Conservation (phyloP, 2,888 invertebrate species). For the Tigriopus californicus region DNA sequence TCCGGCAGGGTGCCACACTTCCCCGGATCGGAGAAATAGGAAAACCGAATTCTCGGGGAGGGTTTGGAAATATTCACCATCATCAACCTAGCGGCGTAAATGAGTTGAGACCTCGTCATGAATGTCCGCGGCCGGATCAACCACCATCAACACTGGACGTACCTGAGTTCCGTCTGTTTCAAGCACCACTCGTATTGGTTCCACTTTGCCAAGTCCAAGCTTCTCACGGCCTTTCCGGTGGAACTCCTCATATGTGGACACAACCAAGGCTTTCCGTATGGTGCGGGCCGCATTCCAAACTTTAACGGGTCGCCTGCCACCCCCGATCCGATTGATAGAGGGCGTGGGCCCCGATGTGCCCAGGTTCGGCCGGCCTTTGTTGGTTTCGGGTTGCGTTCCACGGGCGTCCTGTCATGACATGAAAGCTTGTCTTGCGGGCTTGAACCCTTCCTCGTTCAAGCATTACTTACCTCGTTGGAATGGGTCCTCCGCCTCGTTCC, state of each 20-base stretch:
- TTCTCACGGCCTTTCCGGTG: slow-evolving; percentile 62
- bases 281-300: slow-evolving; percentile 89
- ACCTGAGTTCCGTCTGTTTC: slow-evolving; percentile 84
- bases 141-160: too few species aligned
- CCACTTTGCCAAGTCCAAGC: slow-evolving; percentile 62
- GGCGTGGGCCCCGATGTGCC: neutral
- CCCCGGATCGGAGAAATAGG: slow-evolving; percentile 66
- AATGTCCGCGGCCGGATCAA: too few species aligned
- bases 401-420: too few species aligned
- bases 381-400: too few species aligned
- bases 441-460: too few species aligned
- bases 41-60: slow-evolving; percentile 77
- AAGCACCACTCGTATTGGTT: slow-evolving; percentile 63
- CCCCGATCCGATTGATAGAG: neutral
- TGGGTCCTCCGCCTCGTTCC: too few species aligned
- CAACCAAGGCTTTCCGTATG: slow-evolving; percentile 78
- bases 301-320: slow-evolving; percentile 90
- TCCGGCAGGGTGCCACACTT: slow-evolving; percentile 81
- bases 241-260: slow-evolving; percentile 73
- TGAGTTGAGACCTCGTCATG: too few species aligned
- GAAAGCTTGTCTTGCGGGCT: too few species aligned
- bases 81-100: slow-evolving; percentile 53
- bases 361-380: neutral
- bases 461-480: too few species aligned
- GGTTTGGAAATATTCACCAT: slow-evolving; percentile 87